phyloP scores from a whole-genome alignment of 2,797 vertebrate genomes.

The Micromesistius poutassou region DNA sequence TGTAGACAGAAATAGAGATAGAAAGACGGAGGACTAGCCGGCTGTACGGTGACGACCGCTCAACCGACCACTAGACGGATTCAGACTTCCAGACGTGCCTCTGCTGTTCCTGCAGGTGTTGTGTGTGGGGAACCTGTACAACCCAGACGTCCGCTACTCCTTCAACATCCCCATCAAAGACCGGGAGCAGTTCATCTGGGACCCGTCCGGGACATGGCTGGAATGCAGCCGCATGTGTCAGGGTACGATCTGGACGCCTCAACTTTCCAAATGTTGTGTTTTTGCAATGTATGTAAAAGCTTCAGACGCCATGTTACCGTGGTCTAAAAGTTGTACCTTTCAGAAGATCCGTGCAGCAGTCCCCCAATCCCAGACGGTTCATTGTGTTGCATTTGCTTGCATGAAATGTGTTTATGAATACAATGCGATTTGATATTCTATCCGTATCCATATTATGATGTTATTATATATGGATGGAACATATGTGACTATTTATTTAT shows the following conservation, averaged over 20 bases:
- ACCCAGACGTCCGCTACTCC: slow-evolving; percentile 91
- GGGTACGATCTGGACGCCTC: slow-evolving; percentile 69
- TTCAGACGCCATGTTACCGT: too few relatives aligned
- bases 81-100: not conserved
- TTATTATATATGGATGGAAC: too few relatives aligned
- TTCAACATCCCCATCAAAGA: slow-evolving; percentile 89
- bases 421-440: too few relatives aligned
- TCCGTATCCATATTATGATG: too few relatives aligned
- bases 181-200: slow-evolving; percentile 84
- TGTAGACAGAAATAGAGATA: too few relatives aligned
- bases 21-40: too few relatives aligned
- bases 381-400: not conserved
- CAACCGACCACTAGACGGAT: not conserved
- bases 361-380: not conserved
- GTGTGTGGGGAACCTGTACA: slow-evolving; percentile 94
- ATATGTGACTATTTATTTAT: not conserved
- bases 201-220: slow-evolving; percentile 86
- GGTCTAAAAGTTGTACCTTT: too few relatives aligned
- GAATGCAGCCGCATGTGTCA: slow-evolving; percentile 90
- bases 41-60: too few relatives aligned
- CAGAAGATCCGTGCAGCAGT: too few relatives aligned
- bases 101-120: slow-evolving; percentile 78
- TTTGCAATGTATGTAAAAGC: too few relatives aligned
- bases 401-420: not conserved
- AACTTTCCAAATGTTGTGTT: too few relatives aligned